Evolutionary conservation across 2,797 vertebrate genomes (phyloP), one percentile per base, ranked within the genome.

Genomic region (Macroramphosus scolopax): DNA sequence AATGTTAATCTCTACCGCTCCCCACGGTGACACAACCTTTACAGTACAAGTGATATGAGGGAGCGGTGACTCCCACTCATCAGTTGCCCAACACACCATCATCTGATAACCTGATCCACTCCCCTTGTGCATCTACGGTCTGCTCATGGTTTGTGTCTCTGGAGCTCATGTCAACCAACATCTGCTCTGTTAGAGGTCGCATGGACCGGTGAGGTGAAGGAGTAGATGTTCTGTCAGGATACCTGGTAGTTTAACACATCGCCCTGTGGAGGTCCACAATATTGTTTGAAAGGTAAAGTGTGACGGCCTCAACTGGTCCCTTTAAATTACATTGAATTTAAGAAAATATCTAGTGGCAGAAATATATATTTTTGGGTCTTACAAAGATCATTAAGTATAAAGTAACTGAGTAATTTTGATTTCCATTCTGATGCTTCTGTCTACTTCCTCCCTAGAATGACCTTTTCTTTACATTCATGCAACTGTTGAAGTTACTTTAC

Each of bases 261-360:
- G 1, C 40, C 18, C 18, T 18, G 38, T 35, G 49, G 36, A 58
- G 52, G 50, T 34, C 13, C 24, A 26, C 41, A 39, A 18, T 11
- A 34, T 25, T 35, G 41, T 50, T 17, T 60, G 11, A 60, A 55
- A 80, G 68, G 62, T 80, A 78, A n/a, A 15, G 20, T 64, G 30
- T 18, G 39, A 31, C 22, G 28, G 15, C 13, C 40, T 0, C 8
- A 6, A 30, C 28, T n/a, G 14, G 9, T n/a, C n/a, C n/a, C n/a
- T n/a, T n/a, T n/a, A n/a, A n/a, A n/a, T n/a, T n/a, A n/a, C n/a
- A n/a, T n/a, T n/a, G n/a, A 14, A 33, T 43, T 3, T 14, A 18
- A 17, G 1, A 7, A 16, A 16, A 44, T 41, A 5, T 24, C 2
- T 41, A 12, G n/a, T 26, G 24, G 4, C 32, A 51, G 17, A 52